Percentiles rank a stretch among this genome's conserved stretches.
phyloP scores from a whole-genome alignment of 2,113 vertebrate genomes.

The Protomyctophum bolini region DNA sequence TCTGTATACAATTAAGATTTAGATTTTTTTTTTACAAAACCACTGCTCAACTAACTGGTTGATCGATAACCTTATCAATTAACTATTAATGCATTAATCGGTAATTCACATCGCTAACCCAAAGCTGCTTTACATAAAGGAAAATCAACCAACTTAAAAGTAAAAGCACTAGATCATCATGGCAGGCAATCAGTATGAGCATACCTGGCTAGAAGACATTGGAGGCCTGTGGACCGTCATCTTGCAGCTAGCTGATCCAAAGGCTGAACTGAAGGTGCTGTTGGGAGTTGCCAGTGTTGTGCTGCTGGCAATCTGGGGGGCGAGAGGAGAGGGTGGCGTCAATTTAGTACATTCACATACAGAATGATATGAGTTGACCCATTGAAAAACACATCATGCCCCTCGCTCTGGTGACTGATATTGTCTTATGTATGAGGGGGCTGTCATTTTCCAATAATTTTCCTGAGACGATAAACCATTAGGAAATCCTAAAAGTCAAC shows the following conservation, averaged over 20 bases:
- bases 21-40: too few species aligned
- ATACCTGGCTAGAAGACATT: conserved; percentile 85
- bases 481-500: too few species aligned
- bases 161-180: not conserved
- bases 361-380: not conserved
- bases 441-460: too few species aligned
- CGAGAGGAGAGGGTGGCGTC: conserved; percentile 5
- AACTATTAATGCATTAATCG: too few species aligned
- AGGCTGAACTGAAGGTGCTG: conserved; percentile 78
- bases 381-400: not conserved
- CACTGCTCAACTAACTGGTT: too few species aligned
- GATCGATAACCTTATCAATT: too few species aligned
- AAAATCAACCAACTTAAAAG: conserved; percentile 24
- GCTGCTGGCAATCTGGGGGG: conserved; percentile 82
- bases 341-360: not conserved
- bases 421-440: too few species aligned
- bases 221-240: conserved; percentile 80
- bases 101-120: too few species aligned
- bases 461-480: too few species aligned
- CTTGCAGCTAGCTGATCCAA: conserved; percentile 75
- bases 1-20: too few species aligned
- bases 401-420: too few species aligned
- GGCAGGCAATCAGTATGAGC: not conserved
- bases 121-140: too few species aligned
- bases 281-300: conserved; percentile 76